Percentiles rank a stretch among this genome's conserved stretches.
Evolutionary conservation across 2,113 vertebrate genomes (phyloP).

Genomic region (Rostratula benghalensis): DNA sequence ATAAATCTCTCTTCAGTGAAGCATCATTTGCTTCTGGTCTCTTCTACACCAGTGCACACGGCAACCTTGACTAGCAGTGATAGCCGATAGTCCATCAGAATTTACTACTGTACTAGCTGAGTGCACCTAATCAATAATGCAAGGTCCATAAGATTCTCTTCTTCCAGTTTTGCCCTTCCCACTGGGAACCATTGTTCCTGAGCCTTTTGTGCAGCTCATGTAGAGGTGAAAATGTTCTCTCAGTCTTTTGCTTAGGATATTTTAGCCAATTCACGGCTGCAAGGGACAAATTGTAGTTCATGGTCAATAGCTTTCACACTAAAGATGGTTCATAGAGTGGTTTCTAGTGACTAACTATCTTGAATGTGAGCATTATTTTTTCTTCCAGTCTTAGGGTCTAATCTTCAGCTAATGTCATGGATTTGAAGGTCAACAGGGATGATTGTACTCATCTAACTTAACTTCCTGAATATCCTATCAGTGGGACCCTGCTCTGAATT

Average conservation of each 20-base stretch:
- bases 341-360: background rate
- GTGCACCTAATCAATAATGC: background rate
- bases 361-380: slow-evolving; percentile 23
- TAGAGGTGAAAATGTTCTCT: background rate
- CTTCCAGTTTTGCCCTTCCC: background rate
- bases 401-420: background rate
- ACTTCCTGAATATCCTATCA: background rate
- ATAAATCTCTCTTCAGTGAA: background rate
- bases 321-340: background rate
- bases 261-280: background rate
- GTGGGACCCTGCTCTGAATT: background rate
- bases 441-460: background rate
- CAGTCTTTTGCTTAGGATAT: background rate
- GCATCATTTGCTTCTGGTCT: background rate
- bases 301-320: background rate
- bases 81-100: background rate
- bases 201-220: slow-evolving; percentile 2
- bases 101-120: background rate
- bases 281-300: slow-evolving; percentile 25
- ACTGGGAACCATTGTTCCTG: background rate
- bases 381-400: background rate
- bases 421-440: background rate
- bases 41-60: background rate
- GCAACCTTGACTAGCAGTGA: background rate
- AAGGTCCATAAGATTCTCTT: background rate